A percentile compares a stretch with the other conserved stretches of the same genome.
Evolutionary conservation across 2,797 vertebrate species (phyloP).

Genomic region (Coluber constrictor): DNA sequence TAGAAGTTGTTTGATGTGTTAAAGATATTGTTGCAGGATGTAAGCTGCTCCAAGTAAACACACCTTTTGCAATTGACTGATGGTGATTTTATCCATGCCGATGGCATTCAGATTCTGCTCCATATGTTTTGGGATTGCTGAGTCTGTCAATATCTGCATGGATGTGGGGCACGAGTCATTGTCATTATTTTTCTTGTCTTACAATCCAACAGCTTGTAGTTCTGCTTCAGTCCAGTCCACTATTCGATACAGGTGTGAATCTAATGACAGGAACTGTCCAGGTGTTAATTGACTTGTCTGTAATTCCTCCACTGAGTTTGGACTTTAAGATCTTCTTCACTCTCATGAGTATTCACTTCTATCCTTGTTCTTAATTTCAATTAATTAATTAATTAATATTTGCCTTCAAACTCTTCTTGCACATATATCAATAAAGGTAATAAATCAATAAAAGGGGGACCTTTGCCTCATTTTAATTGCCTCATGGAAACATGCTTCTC

Average conservation of each 20-base stretch:
- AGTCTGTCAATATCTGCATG: neutral
- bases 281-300: neutral
- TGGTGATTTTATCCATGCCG: neutral
- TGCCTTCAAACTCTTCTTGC: neutral
- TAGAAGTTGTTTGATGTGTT: neutral
- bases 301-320: neutral
- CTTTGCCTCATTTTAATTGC: neutral
- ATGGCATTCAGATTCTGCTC: neutral
- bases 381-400: neutral
- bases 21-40: neutral
- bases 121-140: neutral
- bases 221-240: neutral
- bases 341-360: neutral
- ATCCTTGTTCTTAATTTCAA: neutral
- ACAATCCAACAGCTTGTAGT: neutral
- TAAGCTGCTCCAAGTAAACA: neutral
- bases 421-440: neutral
- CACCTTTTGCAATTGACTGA: neutral
- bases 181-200: neutral
- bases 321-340: neutral
- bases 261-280: neutral
- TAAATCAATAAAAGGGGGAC: neutral
- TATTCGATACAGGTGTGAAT: neutral
- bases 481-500: neutral
- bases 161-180: neutral